A percentile compares a stretch with the other conserved stretches of the same genome.
Evolutionary conservation across 2,797 vertebrate genomes (phyloP).

Genomic region (Epinephelus malabaricus): DNA sequence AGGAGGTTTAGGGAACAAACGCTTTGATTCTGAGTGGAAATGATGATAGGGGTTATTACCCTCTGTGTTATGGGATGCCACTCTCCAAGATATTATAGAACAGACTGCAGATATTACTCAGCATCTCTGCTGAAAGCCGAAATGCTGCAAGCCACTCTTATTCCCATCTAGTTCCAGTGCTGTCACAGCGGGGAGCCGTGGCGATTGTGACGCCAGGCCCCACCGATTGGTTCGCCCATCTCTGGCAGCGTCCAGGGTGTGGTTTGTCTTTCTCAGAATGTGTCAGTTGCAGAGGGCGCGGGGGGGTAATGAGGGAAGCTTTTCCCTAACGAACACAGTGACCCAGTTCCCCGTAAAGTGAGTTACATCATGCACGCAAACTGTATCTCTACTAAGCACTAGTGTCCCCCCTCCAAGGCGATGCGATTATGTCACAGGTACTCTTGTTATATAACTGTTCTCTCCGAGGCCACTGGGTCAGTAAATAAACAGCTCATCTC

Average conservation of each 20-base stretch:
- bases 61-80: slow-evolving; percentile 43
- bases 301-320: slow-evolving; percentile 72
- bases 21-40: slow-evolving; percentile 64
- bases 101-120: slow-evolving; percentile 64
- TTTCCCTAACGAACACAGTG: slow-evolving; percentile 84
- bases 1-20: slow-evolving; percentile 40
- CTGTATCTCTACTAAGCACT: slow-evolving; percentile 76
- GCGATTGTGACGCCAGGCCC: slow-evolving; percentile 57
- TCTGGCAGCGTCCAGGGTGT: slow-evolving; percentile 69
- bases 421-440: slow-evolving; percentile 88
- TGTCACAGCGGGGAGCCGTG: slow-evolving; percentile 51
- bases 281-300: slow-evolving; percentile 62
- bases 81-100: slow-evolving; percentile 40
- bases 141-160: slow-evolving; percentile 42
- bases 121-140: slow-evolving; percentile 59
- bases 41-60: slow-evolving; percentile 47
- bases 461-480: slow-evolving; percentile 84
- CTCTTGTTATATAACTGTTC: slow-evolving; percentile 89
- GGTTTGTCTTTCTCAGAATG: slow-evolving; percentile 80
- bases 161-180: slow-evolving; percentile 43
- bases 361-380: slow-evolving; percentile 82
- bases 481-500: slow-evolving; percentile 80
- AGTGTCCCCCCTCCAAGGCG: slow-evolving; percentile 78
- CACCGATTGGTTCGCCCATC: slow-evolving; percentile 61
- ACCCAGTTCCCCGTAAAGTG: slow-evolving; percentile 86